Base-by-base conservation (phyloP, 1,140 invertebrate species). In the Physella acuta region DNA sequence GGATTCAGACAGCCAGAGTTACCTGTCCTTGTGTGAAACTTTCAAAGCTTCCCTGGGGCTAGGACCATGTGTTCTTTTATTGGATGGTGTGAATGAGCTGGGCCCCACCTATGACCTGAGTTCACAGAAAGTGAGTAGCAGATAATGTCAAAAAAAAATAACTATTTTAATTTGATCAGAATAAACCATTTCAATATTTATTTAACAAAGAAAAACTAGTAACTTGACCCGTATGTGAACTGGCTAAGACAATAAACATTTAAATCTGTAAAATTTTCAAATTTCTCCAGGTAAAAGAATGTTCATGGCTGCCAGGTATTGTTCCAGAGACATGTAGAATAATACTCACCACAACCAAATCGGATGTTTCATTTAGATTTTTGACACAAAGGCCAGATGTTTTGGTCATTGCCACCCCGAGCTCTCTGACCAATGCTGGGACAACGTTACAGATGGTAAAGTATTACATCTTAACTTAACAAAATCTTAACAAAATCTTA, bases 71-170 rank as follows among this genome's bases (percentile, higher is more conserved):
- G 76, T 84, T 8, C 63, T 84, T 36, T 62, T 84, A 0, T 30
- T 84, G 24, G 82, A 84, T 73, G 82, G 82, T 5, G 51, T 82
- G 0, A 80, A 84, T 76, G 78, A 82, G 58, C 68, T 84, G 24
- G 73, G 70, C n/a, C 70, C 64, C n/a, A 64, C 77, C 52, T 53
- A 71, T 2, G 77, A 75, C 5, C 70, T 75, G 1, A 60, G 71
- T 14, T 70, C 67, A 20, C 68, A 74, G 51, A 62, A 76, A 78
- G 80, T 80, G 68, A n/a, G n/a, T n/a, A n/a, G n/a, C n/a, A n/a
- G n/a, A n/a, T n/a, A n/a, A n/a, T n/a, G n/a, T n/a, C n/a, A n/a
- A n/a, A n/a, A n/a, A n/a, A n/a, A n/a, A n/a, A n/a, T n/a, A n/a
- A n/a, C n/a, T n/a, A n/a, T n/a, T n/a, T n/a, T n/a, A n/a, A n/a